These are phyloP conservation scores for Betta splendens DNA, from an alignment of 2,797 vertebrate genomes.

Conservation along the genomic window DNA sequence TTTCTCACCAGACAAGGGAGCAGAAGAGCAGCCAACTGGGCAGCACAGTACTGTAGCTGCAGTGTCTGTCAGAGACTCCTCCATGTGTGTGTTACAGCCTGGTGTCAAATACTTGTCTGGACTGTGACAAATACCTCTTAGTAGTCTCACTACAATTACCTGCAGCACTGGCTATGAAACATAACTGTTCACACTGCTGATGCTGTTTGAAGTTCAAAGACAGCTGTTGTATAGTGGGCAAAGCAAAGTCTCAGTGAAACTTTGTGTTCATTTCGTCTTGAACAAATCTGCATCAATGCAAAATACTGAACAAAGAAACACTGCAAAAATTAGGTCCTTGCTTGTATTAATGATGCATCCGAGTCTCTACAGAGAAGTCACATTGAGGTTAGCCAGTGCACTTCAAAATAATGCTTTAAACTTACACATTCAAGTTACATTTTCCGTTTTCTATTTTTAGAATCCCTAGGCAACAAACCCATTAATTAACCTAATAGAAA, in stretches of 20 bases:
- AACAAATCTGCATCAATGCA: conserved; percentile 5
- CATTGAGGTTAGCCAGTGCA: too few relatives aligned
- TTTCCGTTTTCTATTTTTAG: too few relatives aligned
- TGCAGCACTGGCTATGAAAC: conserved; percentile 62
- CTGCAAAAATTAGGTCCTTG: conserved; percentile 13
- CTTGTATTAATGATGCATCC: conserved; percentile 15
- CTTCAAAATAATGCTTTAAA: too few relatives aligned
- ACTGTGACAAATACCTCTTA: conserved; percentile 78
- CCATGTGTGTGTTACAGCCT: conserved; percentile 67
- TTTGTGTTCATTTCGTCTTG: conserved; percentile 24
- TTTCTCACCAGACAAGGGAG: conserved; percentile 64
- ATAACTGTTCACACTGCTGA: conserved; percentile 53
- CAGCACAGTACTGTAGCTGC: conserved; percentile 63
- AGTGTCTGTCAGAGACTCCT: conserved; percentile 71
- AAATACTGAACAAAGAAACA: conserved; percentile 19
- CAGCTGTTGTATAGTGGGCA: conserved; percentile 17
- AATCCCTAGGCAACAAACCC: background rate
- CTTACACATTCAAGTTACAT: too few relatives aligned
- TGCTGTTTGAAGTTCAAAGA: conserved; percentile 60
- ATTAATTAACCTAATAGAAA: too few relatives aligned
- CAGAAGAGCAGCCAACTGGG: conserved; percentile 53
- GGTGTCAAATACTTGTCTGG: conserved; percentile 81
- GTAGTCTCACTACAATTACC: conserved; percentile 64
- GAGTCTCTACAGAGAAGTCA: conserved; percentile 19
- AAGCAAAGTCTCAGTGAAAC: conserved; percentile 26